phyloP scores from a whole-genome alignment of 2,797 vertebrate species.

The Rhinogobio ventralis region DNA sequence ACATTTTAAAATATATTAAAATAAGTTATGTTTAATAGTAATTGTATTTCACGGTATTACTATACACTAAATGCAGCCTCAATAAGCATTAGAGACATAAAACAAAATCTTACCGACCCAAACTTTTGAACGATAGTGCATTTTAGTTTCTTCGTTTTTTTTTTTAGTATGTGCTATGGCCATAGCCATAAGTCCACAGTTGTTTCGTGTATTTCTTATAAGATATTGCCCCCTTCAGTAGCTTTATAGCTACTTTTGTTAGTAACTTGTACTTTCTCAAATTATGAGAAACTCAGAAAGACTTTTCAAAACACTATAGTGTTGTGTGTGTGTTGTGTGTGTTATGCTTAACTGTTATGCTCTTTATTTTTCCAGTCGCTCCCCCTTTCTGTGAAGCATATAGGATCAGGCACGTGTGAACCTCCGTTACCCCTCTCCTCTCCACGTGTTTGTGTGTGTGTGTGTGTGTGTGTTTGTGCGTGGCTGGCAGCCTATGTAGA shows the following conservation, averaged over 20 bases:
- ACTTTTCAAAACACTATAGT: not conserved
- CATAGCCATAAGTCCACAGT: not conserved
- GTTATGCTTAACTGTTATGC: not conserved
- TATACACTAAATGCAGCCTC: not conserved
- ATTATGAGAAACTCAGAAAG: too few species aligned
- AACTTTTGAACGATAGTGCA: not conserved
- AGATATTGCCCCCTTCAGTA: not conserved
- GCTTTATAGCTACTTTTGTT: not conserved
- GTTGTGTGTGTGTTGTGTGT: not conserved
- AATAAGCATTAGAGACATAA: not conserved
- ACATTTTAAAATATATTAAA: not conserved
- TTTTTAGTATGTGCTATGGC: not conserved
- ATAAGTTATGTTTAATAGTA: not conserved
- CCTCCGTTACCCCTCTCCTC: conserved; percentile 11
- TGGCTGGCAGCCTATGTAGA: conserved; percentile 24
- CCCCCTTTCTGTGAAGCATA: conserved; percentile 27
- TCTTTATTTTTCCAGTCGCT: conserved; percentile 16
- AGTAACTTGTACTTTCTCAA: not conserved
- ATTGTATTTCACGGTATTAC: not conserved
- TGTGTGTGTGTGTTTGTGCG: conserved; percentile 5
- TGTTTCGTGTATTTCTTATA: not conserved
- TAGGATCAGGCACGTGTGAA: conserved; percentile 39
- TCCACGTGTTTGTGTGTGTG: conserved; percentile 30
- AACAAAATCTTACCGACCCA: not conserved
- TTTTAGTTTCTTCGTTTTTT: too few species aligned